Evolutionary conservation across 2,113 vertebrate species (phyloP).

Genomic region (Eonycteris spelaea): DNA sequence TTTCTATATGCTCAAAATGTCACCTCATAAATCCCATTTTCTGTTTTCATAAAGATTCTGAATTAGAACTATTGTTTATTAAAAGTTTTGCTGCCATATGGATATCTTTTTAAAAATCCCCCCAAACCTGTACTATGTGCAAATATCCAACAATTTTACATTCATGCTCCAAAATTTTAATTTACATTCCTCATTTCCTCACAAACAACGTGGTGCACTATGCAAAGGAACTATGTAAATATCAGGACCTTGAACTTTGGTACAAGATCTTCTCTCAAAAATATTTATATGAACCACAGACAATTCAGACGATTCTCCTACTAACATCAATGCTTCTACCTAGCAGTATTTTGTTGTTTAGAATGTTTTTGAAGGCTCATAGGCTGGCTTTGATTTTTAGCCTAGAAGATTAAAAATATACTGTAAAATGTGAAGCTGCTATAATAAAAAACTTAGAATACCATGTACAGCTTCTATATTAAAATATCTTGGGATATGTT

Average conservation of each 20-base stretch:
- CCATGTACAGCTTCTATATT: not conserved
- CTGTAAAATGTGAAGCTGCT: not conserved
- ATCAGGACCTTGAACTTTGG: constrained; percentile 77
- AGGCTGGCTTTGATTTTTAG: constrained; percentile 22
- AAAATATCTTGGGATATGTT: constrained; percentile 27
- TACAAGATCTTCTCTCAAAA: constrained; percentile 66
- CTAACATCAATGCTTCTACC: not conserved
- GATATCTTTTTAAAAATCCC: constrained; percentile 66
- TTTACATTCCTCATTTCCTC: constrained; percentile 74
- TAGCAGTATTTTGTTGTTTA: constrained; percentile 33
- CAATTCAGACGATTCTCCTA: constrained; percentile 55
- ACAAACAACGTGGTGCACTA: constrained; percentile 66
- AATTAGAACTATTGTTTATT: constrained; percentile 82
- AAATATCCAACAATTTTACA: constrained; percentile 72
- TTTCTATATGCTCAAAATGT: constrained; percentile 78
- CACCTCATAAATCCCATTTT: constrained; percentile 77
- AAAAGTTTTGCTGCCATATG: constrained; percentile 75
- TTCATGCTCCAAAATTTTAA: constrained; percentile 74
- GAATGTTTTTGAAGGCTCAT: constrained; percentile 28
- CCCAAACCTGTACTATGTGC: constrained; percentile 50
- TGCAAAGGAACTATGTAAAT: constrained; percentile 74
- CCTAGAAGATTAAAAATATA: constrained; percentile 52
- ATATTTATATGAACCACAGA: constrained; percentile 64
- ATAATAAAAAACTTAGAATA: constrained; percentile 41
- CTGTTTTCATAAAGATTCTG: constrained; percentile 76